These are phyloP conservation scores for Eulemur albifrons DNA, from an alignment of 2,797 vertebrate genomes.

Conservation along the genomic window DNA sequence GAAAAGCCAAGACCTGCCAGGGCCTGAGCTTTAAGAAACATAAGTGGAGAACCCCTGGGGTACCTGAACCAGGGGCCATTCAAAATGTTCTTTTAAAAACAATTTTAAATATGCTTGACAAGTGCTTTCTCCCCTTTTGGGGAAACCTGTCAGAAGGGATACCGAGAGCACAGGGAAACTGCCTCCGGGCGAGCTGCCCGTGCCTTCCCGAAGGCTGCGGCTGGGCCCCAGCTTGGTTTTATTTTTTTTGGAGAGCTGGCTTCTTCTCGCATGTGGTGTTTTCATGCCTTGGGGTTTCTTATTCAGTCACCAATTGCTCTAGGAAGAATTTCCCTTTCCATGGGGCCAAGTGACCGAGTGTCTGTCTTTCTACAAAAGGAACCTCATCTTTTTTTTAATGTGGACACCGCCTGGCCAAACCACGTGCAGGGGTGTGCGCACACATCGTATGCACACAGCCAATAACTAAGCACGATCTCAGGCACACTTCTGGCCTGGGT, in stretches of 20 bases:
- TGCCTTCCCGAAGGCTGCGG: background rate
- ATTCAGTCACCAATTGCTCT: background rate
- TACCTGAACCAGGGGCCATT: background rate
- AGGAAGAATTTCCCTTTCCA: background rate
- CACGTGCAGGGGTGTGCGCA: accelerated
- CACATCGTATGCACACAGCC: accelerated
- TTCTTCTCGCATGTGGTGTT: background rate
- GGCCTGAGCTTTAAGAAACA: background rate
- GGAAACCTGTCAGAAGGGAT: constrained; percentile 30
- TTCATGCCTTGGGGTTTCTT: background rate
- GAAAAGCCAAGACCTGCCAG: constrained; percentile 27
- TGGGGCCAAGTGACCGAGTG: background rate
- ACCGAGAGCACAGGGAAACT: background rate
- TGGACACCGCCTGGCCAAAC: background rate
- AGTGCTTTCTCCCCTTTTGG: constrained; percentile 18
- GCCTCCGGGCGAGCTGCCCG: background rate
- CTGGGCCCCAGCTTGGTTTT: background rate
- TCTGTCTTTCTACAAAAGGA: constrained; percentile 15
- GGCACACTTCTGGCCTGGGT: background rate
- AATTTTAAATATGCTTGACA: constrained; percentile 42
- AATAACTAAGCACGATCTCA: background rate
- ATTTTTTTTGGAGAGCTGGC: constrained; percentile 41
- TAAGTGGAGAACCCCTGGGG: constrained; percentile 16
- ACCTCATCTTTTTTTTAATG: background rate
- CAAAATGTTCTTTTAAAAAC: background rate